Conservation (phyloP, 2,888 invertebrate species). For the Chironomus tentans region DNA sequence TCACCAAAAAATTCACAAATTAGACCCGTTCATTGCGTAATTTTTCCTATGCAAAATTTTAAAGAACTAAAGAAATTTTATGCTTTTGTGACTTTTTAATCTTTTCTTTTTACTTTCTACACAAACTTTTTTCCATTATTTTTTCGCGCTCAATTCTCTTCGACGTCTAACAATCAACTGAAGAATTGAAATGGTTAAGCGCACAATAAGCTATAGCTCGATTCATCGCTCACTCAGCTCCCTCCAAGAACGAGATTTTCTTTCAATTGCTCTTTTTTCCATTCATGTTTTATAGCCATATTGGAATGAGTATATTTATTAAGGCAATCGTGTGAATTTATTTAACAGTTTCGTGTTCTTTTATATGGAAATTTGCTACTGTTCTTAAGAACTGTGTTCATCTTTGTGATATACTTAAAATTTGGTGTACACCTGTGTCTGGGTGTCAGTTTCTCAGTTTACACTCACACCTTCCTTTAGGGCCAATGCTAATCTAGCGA, state of each 20-base stretch:
- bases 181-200: constrained; percentile 9
- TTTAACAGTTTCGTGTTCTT: background rate
- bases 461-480: too few relatives aligned
- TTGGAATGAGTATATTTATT: background rate
- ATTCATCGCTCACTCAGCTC: background rate
- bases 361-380: background rate
- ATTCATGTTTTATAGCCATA: background rate
- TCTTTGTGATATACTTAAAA: too few relatives aligned
- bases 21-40: too few relatives aligned
- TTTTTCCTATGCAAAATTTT: too few relatives aligned
- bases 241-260: background rate
- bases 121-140: background rate
- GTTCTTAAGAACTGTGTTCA: background rate
- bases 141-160: background rate
- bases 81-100: background rate
- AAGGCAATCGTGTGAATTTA: background rate
- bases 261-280: background rate
- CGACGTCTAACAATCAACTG: constrained; percentile 18
- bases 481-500: too few relatives aligned
- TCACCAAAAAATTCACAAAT: too few relatives aligned
- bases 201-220: background rate
- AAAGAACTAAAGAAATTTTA: background rate
- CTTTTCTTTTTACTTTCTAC: background rate
- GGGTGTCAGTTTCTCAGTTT: too few relatives aligned
- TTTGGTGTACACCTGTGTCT: too few relatives aligned